Percentiles rank a stretch among this genome's conserved stretches.
These are phyloP conservation scores for Odontomachus brunneus DNA, from an alignment of 1,140 invertebrate genomes.

Conservation along the genomic window DNA sequence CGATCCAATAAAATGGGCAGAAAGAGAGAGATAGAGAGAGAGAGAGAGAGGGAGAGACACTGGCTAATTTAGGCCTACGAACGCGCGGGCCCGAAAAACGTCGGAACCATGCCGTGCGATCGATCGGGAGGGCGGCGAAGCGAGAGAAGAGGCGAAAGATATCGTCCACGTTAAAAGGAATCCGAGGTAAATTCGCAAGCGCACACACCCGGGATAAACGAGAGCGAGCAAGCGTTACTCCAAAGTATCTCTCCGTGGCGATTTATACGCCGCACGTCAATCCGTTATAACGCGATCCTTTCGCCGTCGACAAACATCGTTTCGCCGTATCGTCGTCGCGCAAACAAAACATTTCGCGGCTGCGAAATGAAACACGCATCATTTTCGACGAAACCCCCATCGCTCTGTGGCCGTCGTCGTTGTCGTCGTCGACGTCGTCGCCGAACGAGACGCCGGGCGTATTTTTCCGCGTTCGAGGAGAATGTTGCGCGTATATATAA, in stretches of 20 bases:
- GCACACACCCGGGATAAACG: slow-evolving; percentile 61
- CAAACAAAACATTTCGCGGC: slow-evolving; percentile 50
- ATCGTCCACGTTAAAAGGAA: slow-evolving; percentile 50
- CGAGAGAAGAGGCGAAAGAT: too few species aligned
- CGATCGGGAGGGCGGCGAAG: slow-evolving; percentile 35
- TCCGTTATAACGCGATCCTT: slow-evolving; percentile 31
- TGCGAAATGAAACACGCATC: slow-evolving; percentile 61
- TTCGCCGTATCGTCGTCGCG: slow-evolving; percentile 49
- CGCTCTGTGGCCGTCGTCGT: too few species aligned
- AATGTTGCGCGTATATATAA: slow-evolving; percentile 45
- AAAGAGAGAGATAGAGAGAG: slow-evolving; percentile 17
- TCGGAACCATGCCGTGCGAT: slow-evolving; percentile 25
- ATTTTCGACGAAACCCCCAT: slow-evolving; percentile 47
- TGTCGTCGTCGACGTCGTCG: background rate
- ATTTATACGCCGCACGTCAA: slow-evolving; percentile 68
- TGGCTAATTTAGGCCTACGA: slow-evolving; percentile 42
- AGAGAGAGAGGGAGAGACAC: background rate
- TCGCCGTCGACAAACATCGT: slow-evolving; percentile 59
- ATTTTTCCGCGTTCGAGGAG: slow-evolving; percentile 35
- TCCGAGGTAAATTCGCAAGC: slow-evolving; percentile 62
- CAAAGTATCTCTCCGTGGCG: slow-evolving; percentile 62
- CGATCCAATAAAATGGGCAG: background rate
- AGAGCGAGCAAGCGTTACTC: slow-evolving; percentile 46
- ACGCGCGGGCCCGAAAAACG: slow-evolving; percentile 6
- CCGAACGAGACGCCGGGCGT: slow-evolving; percentile 50